phyloP scores from a whole-genome alignment of 2,888 invertebrate species.

The Gortyna flavago region DNA sequence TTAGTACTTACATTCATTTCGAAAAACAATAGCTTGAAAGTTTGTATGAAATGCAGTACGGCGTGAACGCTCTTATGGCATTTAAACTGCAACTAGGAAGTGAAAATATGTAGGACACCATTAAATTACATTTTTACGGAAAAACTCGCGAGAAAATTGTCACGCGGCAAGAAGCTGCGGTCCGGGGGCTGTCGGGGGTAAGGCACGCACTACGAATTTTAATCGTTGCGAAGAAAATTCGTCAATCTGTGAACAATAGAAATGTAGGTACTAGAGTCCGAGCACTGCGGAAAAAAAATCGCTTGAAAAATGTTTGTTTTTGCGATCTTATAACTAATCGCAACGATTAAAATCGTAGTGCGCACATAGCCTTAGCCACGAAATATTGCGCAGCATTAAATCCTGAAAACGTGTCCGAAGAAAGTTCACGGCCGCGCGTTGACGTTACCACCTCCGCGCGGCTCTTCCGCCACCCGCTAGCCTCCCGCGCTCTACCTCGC shows the following conservation, averaged over 20 bases:
- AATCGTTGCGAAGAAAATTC: too few relatives aligned
- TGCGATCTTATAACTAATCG: too few relatives aligned
- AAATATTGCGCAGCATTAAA: conserved; percentile 88
- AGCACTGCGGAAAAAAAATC: too few relatives aligned
- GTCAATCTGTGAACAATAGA: too few relatives aligned
- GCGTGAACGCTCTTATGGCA: too few relatives aligned
- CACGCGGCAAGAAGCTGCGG: conserved; percentile 66
- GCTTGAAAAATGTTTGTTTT: too few relatives aligned
- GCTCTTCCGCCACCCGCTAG: conserved; percentile 70
- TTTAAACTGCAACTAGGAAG: not conserved
- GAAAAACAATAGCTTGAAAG: too few relatives aligned
- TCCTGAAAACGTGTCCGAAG: conserved; percentile 90
- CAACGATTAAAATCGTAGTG: too few relatives aligned
- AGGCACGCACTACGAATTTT: too few relatives aligned
- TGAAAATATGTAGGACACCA: not conserved
- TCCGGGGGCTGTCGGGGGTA: conserved; percentile 78
- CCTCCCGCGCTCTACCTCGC: conserved; percentile 69
- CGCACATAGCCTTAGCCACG: conserved; percentile 82
- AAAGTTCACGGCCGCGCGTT: conserved; percentile 91
- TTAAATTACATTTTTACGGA: conserved; percentile 19
- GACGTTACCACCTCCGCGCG: conserved; percentile 84
- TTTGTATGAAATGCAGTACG: too few relatives aligned
- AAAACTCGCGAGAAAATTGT: conserved; percentile 56
- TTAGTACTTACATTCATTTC: too few relatives aligned
- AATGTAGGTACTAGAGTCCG: too few relatives aligned